Conservation (phyloP, 2,888 invertebrate genomes). For the Thera britannica region DNA sequence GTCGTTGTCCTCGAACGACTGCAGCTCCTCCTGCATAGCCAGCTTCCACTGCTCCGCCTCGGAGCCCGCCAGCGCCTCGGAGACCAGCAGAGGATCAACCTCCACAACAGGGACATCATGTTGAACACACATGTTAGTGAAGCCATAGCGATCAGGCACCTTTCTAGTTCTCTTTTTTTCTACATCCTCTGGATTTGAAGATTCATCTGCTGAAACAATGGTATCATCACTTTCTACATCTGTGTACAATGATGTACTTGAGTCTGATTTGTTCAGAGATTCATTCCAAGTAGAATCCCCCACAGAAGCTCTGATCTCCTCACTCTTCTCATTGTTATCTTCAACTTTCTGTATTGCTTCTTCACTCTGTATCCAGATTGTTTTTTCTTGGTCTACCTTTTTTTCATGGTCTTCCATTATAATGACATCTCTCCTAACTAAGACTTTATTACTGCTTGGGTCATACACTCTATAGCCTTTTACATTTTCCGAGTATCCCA, state of each 20-base stretch:
- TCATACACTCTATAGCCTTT: not conserved
- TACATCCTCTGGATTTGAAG: not conserved
- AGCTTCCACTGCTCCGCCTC: conserved; percentile 37
- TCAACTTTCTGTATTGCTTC: not conserved
- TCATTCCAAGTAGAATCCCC: not conserved
- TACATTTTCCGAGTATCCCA: too few relatives aligned
- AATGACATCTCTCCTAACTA: not conserved
- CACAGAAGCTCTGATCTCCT: not conserved
- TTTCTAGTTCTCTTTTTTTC: not conserved
- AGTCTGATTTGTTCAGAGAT: not conserved
- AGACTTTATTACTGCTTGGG: not conserved
- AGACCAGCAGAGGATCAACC: not conserved
- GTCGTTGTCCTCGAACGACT: conserved; percentile 40
- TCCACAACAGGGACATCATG: not conserved
- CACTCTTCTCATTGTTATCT: not conserved
- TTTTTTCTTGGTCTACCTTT: too few relatives aligned
- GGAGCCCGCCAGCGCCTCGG: conserved; percentile 30
- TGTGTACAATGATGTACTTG: not conserved
- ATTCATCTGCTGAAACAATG: not conserved
- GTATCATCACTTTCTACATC: not conserved
- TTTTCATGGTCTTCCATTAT: not conserved
- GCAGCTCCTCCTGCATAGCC: conserved; percentile 36
- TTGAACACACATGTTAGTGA: not conserved
- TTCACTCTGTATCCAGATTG: too few relatives aligned
- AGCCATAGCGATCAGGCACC: not conserved